phyloP scores from a whole-genome alignment of 1,140 invertebrate genomes.

The Cotesia typhae region DNA sequence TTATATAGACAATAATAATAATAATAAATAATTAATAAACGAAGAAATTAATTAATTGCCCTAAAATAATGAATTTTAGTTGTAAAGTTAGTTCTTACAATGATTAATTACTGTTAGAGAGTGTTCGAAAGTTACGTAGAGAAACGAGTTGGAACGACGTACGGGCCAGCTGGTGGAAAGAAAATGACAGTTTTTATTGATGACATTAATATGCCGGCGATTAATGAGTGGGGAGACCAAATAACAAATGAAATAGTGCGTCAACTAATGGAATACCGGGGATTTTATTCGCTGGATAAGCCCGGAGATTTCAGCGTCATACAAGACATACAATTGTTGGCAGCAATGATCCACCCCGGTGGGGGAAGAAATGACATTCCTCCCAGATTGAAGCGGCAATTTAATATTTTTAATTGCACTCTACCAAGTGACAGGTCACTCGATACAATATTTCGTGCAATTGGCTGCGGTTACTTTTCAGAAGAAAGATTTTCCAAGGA shows the following conservation, averaged over 20 bases:
- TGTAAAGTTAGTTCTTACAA: too few relatives aligned
- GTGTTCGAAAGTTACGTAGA: slow-evolving; percentile 97
- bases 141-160: slow-evolving; percentile 93
- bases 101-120: slow-evolving; percentile 87
- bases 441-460: slow-evolving; percentile 86
- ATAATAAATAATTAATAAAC: too few relatives aligned
- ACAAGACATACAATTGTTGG: slow-evolving; percentile 91
- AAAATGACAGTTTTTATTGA: slow-evolving; percentile 96
- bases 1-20: too few relatives aligned
- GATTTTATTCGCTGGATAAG: slow-evolving; percentile 96
- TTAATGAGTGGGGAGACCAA: slow-evolving; percentile 90
- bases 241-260: slow-evolving; percentile 97
- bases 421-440: slow-evolving; percentile 84
- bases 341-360: slow-evolving; percentile 94
- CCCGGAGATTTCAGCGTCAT: slow-evolving; percentile 95
- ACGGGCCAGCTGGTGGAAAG: slow-evolving; percentile 91
- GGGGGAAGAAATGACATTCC: slow-evolving; percentile 97
- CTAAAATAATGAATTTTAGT: too few relatives aligned
- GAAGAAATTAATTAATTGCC: too few relatives aligned
- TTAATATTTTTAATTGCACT: slow-evolving; percentile 95
- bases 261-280: slow-evolving; percentile 96
- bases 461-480: slow-evolving; percentile 88
- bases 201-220: slow-evolving; percentile 94
- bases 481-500: slow-evolving; percentile 86
- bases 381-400: slow-evolving; percentile 91